phyloP scores from a whole-genome alignment of 2,888 invertebrate genomes.

The Flexamia atlantica region DNA sequence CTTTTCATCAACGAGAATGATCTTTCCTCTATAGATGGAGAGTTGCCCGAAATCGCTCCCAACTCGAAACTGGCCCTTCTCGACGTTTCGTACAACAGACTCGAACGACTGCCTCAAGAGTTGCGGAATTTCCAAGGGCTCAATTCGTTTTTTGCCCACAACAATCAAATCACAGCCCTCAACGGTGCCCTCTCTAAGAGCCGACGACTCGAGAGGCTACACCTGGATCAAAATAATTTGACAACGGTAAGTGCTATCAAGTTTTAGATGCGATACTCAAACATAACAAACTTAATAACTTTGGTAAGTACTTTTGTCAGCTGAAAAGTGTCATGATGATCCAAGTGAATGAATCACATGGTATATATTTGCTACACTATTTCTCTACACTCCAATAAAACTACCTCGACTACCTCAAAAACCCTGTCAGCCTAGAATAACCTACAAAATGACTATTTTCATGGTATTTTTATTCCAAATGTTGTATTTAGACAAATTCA shows the following conservation, averaged over 20 bases:
- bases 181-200: conserved; percentile 86
- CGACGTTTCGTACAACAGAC: conserved; percentile 85
- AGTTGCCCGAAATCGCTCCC: conserved; percentile 82
- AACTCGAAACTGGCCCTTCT: conserved; percentile 82
- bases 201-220: conserved; percentile 81
- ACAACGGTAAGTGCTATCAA: conserved; percentile 78
- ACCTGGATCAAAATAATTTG: conserved; percentile 86
- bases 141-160: conserved; percentile 84
- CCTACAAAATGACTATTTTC: too few relatives aligned
- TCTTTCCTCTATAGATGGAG: conserved; percentile 84
- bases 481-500: too few relatives aligned
- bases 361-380: too few relatives aligned
- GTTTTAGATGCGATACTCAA: too few relatives aligned
- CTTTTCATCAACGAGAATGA: conserved; percentile 88
- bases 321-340: too few relatives aligned
- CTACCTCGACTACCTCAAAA: too few relatives aligned
- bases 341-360: too few relatives aligned
- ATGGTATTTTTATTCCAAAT: too few relatives aligned
- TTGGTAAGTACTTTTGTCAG: too few relatives aligned
- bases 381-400: too few relatives aligned
- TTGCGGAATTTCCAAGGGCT: conserved; percentile 83
- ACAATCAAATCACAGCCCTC: conserved; percentile 84
- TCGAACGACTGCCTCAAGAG: conserved; percentile 84
- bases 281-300: too few relatives aligned
- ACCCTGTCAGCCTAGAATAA: too few relatives aligned